Base-by-base conservation (phyloP, 2,888 invertebrate genomes). In the Drosophila nigricruria region DNA sequence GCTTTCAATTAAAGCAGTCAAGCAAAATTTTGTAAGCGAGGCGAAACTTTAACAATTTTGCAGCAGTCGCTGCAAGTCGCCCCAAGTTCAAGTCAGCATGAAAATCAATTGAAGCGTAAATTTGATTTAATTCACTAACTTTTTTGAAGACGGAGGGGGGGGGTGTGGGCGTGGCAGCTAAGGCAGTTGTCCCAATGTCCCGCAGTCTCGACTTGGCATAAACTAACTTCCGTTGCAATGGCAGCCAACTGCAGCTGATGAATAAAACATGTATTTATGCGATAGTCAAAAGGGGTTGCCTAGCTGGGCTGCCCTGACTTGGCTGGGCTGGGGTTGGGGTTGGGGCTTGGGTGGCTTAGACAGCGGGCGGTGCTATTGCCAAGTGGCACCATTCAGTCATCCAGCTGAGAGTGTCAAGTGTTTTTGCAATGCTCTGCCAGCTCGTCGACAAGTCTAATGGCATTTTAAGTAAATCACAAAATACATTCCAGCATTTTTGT, bases 191-290 rank as follows among this genome's bases (percentile, higher is more conserved):
- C 25, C 45, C 45, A 16, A 25, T 25, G 25, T 47, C 20, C 23
- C n/a, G 20, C 14, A 18, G 30, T 32, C 12, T 3, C 77, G 75
- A 78, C 81, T 81, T 81, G 78, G 81, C 81, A 73, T 77, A 78
- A 80, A 81, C 80, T 77, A 78, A 78, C 80, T 81, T 81, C 80
- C 80, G 75, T 63, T 75, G 77, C 73, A 77, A 61, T 54, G 71
- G 56, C 81, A 79, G 81, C 76, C 76, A 77, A 80, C 82, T 73
- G 83, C 79, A 82, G 65, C 77, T 81, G 82, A 81, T 82, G 82
- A 82, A 82, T 82, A 82, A 82, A 82, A 82, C 81, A 82, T 82
- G 82, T 77, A 77, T 82, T 82, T 82, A 82, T 82, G 82, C 78
- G 73, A 69, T 66, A 81, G 78, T 69, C 70, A 68, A 59, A 49